Base-by-base conservation (phyloP, 2,888 invertebrate species). In the Brachylomia viminalis region DNA sequence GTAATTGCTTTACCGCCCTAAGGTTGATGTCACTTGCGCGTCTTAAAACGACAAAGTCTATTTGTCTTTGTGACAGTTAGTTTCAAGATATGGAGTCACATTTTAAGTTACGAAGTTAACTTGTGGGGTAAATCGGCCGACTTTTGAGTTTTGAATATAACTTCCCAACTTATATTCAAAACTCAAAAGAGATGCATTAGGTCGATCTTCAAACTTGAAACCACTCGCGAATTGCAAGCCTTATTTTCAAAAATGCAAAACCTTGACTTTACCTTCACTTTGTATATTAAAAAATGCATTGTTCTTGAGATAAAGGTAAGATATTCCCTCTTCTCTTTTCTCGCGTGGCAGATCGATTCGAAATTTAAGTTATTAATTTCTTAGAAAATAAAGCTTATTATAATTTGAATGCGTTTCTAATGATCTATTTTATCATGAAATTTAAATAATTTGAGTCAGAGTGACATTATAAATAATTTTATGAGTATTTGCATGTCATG, bases 1-100 rank as follows among this genome's bases (percentile, higher is more conserved):
- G 54, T 75, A 75, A 72, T 72, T 75, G 72, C n/a, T 11, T 58
- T 33, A 5, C 11, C 45, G 45, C 54, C 42, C 30, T 54, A 74
- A 20, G n/a, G n/a, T 54, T 54, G 42, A n/a, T 54, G 30, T 42
- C 23, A 73, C 42, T 42, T 47, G n/a, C 13, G 38, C 13, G 38
- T 54, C 45, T 20, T 30, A 45, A 45, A 54, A 45, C n/a, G 13
- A n/a, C 2, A 7, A 67, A 17, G 17, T 72, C 5, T 30, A 72
- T 13, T 52, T 54, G 30, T 54, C 15, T n/a, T 54, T 30, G 30
- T 54, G 72, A 45, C 74, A 52, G 11, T 42, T 72, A 30, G 5
- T 65, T 66, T 47, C 30, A 30, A 27, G 23, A 47, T 30, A 30
- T 66, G 5, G 45, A 23, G 47, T 13, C 11, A n/a, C 17, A 64